A percentile compares a stretch with the other conserved stretches of the same genome.
Conservation (phyloP, 1,140 invertebrate species). For the Tigriopus japonicus region DNA sequence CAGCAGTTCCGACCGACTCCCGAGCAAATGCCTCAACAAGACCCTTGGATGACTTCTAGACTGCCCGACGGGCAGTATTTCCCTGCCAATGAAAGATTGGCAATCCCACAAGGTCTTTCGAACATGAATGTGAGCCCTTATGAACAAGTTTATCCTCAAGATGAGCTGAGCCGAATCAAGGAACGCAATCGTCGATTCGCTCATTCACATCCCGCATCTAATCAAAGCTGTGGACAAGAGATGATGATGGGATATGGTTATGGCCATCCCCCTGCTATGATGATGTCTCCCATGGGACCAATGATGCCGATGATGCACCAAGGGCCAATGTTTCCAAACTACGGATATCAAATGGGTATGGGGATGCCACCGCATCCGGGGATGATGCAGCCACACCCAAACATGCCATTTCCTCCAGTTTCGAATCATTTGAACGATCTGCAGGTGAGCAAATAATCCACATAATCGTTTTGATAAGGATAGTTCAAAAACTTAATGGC, state of each 20-base stretch:
- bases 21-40: not conserved
- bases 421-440: not conserved
- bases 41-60: not conserved
- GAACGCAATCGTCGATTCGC: constrained; percentile 4
- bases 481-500: too few species aligned
- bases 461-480: too few species aligned
- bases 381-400: not conserved
- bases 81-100: not conserved
- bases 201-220: not conserved
- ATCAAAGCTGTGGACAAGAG: not conserved
- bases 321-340: not conserved
- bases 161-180: constrained; percentile 7
- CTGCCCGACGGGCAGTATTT: not conserved
- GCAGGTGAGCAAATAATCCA: too few species aligned
- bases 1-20: constrained; percentile 8
- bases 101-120: not conserved
- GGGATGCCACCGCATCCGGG: not conserved
- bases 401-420: not conserved
- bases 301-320: not conserved
- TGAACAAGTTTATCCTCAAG: not conserved
- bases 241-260: not conserved
- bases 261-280: not conserved
- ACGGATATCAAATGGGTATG: not conserved
- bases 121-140: not conserved
- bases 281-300: not conserved